Base-by-base conservation (phyloP, 2,113 vertebrate species). In the Misgurnus mizolepis region DNA sequence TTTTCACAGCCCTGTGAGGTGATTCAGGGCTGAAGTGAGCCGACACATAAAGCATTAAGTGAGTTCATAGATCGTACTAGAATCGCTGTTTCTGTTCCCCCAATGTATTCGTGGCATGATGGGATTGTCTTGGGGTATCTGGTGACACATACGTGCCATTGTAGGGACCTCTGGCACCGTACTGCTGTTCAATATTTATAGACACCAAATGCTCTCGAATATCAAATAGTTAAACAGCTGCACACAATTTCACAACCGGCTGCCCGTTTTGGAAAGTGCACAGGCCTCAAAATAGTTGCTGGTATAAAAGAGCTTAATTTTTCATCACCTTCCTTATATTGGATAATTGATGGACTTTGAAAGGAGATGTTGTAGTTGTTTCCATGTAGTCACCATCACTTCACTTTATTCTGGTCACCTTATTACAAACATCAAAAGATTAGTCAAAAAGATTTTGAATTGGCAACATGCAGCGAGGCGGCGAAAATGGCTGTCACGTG, bases 131-230 rank as follows among this genome's bases (percentile, higher is more conserved):
- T 82, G 71, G 76, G 66, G 76, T 85, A 82, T 85, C 83, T 85
- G 76, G 67, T 85, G 78, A 81, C 83, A 62, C 83, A 85, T 85
- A 85, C 80, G 76, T 85, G 76, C 80, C 83, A 79, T 82, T 85
- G 76, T 85, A 79, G 80, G 68, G 76, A 80, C 80, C 80, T 67
- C 71, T 82, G 83, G 80, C 80, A 82, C 71, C 18, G 5, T 65
- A 73, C 76, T 72, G 80, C 83, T 82, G 83, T 82, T 85, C 80
- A 85, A 82, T 82, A 85, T 85, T 85, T 85, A 85, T 85, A 85
- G 76, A 77, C 58, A n/a, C 66, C 83, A 82, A 85, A 82, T 73
- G 71, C 83, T 85, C 76, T 85, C 80, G 76, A 85, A 82, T 82
- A 82, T 82, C 80, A 85, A 76, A 85, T 85, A 76, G 83, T 85